Evolutionary conservation across 2,888 invertebrate genomes (phyloP).

Genomic region (Urechis unicinctus): DNA sequence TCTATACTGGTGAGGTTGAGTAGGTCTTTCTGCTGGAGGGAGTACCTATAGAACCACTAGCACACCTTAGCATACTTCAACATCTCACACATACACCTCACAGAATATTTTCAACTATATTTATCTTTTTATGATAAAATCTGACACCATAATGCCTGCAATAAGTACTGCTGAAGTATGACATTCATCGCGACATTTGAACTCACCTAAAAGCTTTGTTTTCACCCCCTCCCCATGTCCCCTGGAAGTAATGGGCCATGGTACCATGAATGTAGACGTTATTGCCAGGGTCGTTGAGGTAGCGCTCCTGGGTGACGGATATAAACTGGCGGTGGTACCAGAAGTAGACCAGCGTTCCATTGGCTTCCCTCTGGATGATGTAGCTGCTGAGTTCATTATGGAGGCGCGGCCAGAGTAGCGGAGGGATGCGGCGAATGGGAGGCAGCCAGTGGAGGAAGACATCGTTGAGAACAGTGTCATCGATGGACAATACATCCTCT

Average conservation of each 20-base stretch:
- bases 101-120: too few species aligned
- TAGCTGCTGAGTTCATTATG: constrained; percentile 22
- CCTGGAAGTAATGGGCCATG: constrained; percentile 40
- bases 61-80: too few species aligned
- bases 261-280: constrained; percentile 25
- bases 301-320: constrained; percentile 20
- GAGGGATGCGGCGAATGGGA: constrained; percentile 32
- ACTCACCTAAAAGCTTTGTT: constrained; percentile 37
- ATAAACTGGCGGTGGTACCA: constrained; percentile 28
- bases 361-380: constrained; percentile 27
- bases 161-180: too few species aligned
- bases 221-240: constrained; percentile 34
- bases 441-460: constrained; percentile 29
- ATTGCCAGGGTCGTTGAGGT: constrained; percentile 14
- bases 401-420: constrained; percentile 25
- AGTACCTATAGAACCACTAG: too few species aligned
- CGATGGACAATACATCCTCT: constrained; percentile 25
- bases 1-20: constrained; percentile 19
- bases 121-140: too few species aligned
- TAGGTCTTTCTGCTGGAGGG: constrained; percentile 8
- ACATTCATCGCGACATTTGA: too few species aligned
- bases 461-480: constrained; percentile 25
- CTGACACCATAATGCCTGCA: too few species aligned
- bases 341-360: constrained; percentile 24
- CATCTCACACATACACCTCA: too few species aligned